Conservation (phyloP, 2,888 invertebrate species). For the Lithophane socia region DNA sequence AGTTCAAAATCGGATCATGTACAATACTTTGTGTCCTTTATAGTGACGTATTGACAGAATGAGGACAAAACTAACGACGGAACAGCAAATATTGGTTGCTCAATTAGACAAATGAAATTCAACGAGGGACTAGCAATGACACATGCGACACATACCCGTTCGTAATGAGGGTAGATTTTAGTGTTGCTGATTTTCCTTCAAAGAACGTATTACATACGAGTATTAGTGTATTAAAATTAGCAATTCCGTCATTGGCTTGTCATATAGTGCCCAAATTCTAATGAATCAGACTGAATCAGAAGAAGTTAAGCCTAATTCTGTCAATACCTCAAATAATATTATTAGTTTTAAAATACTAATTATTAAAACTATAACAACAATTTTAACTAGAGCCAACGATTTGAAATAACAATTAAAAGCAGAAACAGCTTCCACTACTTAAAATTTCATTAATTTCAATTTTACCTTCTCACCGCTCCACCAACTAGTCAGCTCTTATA, state of each 20-base stretch:
- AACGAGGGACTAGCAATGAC: constrained; percentile 64
- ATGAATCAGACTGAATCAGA: not conserved
- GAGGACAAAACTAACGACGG: constrained; percentile 84
- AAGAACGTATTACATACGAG: not conserved
- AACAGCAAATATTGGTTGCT: constrained; percentile 85
- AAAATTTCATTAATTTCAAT: constrained; percentile 39
- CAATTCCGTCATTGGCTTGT: not conserved
- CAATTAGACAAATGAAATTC: constrained; percentile 87
- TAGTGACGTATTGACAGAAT: constrained; percentile 86
- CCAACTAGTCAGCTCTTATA: constrained; percentile 41
- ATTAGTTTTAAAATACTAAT: too few species aligned
- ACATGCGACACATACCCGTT: constrained; percentile 51
- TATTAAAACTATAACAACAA: not conserved
- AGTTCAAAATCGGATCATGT: constrained; percentile 69
- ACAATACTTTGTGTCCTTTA: constrained; percentile 76
- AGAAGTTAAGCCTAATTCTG: not conserved
- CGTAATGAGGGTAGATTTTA: constrained; percentile 68
- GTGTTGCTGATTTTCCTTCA: constrained; percentile 16
- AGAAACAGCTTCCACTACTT: constrained; percentile 16
- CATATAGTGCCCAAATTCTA: not conserved
- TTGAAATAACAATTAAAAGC: not conserved
- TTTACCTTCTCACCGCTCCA: constrained; percentile 8
- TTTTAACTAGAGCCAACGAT: not conserved
- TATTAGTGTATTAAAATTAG: not conserved
- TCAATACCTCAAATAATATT: not conserved